Base-by-base conservation (phyloP, 1,140 invertebrate genomes). In the Hydropsyche tenuis region DNA sequence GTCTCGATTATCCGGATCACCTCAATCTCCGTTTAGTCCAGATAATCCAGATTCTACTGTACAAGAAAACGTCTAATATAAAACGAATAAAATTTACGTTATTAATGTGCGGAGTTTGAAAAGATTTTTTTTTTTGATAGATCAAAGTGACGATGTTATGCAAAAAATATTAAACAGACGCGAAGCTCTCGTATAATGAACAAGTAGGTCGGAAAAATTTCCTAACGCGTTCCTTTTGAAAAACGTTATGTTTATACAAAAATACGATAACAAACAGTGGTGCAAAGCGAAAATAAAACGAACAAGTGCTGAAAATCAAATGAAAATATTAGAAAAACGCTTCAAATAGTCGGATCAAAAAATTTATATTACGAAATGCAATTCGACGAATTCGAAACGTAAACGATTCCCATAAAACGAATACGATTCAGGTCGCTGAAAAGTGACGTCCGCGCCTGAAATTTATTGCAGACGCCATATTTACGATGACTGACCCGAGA, bases 111-210 rank as follows among this genome's bases (percentile, higher is more conserved):
- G 16, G 20, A 53, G 18, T n/a, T 20, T n/a, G 14, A 53, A 53
- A 53, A 20, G 16, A 18, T 18, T 18, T 37, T n/a, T 46, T 4
- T 46, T 16, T 53, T 27, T 14, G 27, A 63, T 63, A 63, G 22
- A 63, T 63, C 60, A 63, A 63, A 63, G 60, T n/a, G 27, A 11
- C 27, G 60, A n/a, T 63, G 27, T 37, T 63, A 11, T 27, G 23
- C 23, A 23, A 63, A 63, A 63, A 63, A 63, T 63, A 63, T 63
- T 63, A 63, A 63, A 16, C 23, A 27, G 27, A 23, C 60, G 12
- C 14, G 60, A 63, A 11, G 22, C 60, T 63, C 3, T 27, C 11
- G 18, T 27, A 63, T 27, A 30, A 27, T 30, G n/a, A 6, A 11
- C 14, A 18, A n/a, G 23, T n/a, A 37, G 11, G 20, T 6, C n/a